A percentile compares a stretch with the other conserved stretches of the same genome.
Evolutionary conservation across 2,888 invertebrate genomes (phyloP).

Genomic region (Caenorhabditis zanzibari): DNA sequence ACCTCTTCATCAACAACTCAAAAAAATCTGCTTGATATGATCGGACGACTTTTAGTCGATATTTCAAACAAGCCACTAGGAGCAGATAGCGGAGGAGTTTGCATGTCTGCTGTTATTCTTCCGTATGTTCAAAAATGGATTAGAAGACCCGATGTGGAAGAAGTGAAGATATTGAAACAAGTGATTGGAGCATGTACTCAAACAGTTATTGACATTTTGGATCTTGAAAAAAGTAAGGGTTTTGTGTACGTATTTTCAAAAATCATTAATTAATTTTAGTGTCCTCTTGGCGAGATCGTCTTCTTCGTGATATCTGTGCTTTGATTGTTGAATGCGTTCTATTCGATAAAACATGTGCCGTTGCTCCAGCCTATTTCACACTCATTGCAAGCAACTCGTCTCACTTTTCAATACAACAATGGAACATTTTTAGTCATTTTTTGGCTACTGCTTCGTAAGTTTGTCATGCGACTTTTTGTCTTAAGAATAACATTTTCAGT

Average conservation of each 20-base stretch:
- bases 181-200: constrained; percentile 74
- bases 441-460: constrained; percentile 49
- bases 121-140: constrained; percentile 96
- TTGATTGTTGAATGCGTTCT: constrained; percentile 70
- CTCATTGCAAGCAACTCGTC: constrained; percentile 53
- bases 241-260: neutral
- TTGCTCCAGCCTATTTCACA: constrained; percentile 64
- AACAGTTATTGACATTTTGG: constrained; percentile 72
- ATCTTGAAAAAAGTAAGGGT: constrained; percentile 59
- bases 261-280: constrained; percentile 46
- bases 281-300: constrained; percentile 65
- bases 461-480: neutral
- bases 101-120: constrained; percentile 93
- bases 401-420: constrained; percentile 37
- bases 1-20: constrained; percentile 71
- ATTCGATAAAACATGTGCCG: constrained; percentile 62
- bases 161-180: constrained; percentile 69
- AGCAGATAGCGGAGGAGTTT: constrained; percentile 92
- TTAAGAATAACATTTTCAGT: constrained; percentile 83
- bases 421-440: constrained; percentile 47
- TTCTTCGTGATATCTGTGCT: constrained; percentile 69
- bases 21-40: constrained; percentile 69
- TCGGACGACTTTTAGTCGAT: constrained; percentile 68
- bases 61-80: constrained; percentile 85
- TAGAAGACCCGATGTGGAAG: constrained; percentile 86